Evolutionary conservation across 2,113 vertebrate genomes (phyloP).

Genomic region (Hiodon alosoides): DNA sequence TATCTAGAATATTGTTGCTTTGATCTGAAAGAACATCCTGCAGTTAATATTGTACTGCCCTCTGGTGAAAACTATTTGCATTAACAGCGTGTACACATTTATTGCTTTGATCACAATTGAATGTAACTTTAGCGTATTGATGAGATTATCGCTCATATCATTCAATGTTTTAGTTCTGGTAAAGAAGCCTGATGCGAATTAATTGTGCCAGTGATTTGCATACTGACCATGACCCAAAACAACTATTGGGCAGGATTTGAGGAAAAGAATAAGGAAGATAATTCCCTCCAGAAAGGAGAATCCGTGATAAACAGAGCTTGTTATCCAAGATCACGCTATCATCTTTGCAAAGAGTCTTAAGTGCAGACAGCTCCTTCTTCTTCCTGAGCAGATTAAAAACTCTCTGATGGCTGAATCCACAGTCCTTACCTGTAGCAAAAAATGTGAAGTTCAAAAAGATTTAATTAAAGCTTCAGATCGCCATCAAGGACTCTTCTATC

Average conservation of each 20-base stretch:
- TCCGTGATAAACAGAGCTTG: not conserved
- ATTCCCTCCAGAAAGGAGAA: no score
- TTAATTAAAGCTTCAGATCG: no score
- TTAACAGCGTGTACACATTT: not conserved
- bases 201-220: not conserved
- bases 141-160: not conserved
- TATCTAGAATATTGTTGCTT: not conserved
- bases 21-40: not conserved
- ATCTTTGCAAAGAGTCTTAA: not conserved
- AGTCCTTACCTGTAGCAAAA: not conserved
- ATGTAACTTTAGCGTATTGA: not conserved
- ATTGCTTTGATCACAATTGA: not conserved
- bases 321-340: slow-evolving; percentile 15
- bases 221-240: not conserved
- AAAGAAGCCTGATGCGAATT: not conserved
- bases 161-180: not conserved
- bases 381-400: not conserved
- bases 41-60: slow-evolving; percentile 5
- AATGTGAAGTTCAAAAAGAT: not conserved
- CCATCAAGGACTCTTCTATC: no score
- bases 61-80: not conserved
- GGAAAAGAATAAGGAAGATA: not conserved
- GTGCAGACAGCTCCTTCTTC: not conserved
- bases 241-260: not conserved
- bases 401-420: not conserved